These are phyloP conservation scores for Trichomalopsis sarcophagae DNA, from an alignment of 1,140 invertebrate species.

Conservation along the genomic window DNA sequence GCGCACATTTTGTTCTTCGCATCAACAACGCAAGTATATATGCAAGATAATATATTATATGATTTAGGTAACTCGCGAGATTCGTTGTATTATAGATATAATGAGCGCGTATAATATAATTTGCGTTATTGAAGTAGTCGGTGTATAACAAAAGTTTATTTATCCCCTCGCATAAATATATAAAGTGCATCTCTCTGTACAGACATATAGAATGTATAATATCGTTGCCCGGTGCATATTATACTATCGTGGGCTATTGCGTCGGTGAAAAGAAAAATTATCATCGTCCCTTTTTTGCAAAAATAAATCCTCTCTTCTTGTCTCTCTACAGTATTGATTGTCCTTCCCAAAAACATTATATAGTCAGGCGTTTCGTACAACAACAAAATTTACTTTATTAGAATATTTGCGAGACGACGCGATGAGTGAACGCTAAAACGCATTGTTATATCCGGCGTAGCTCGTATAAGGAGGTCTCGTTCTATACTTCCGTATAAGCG, in stretches of 20 bases:
- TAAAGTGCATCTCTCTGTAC: conserved; percentile 40
- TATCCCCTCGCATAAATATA: conserved; percentile 31
- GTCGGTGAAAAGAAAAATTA: not conserved
- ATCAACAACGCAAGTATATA: not conserved
- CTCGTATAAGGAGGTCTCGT: no score
- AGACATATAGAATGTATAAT: conserved; percentile 18
- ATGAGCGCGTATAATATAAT: not conserved
- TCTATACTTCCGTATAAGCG: no score
- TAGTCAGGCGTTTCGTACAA: not conserved
- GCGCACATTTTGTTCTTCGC: not conserved
- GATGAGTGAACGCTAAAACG: no score
- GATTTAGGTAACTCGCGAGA: not conserved
- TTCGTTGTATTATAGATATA: conserved; percentile 33
- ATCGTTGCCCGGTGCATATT: no score
- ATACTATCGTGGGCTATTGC: not conserved
- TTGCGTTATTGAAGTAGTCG: not conserved
- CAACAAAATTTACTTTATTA: no score
- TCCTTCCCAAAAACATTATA: not conserved
- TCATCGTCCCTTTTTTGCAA: not conserved
- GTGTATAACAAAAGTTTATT: conserved; percentile 16
- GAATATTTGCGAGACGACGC: no score
- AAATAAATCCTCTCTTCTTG: not conserved
- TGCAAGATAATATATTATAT: conserved; percentile 11
- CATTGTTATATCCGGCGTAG: no score
- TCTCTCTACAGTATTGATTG: not conserved